These are phyloP conservation scores for Phalloptychus januarius DNA, from an alignment of 2,797 vertebrate genomes.

Conservation along the genomic window DNA sequence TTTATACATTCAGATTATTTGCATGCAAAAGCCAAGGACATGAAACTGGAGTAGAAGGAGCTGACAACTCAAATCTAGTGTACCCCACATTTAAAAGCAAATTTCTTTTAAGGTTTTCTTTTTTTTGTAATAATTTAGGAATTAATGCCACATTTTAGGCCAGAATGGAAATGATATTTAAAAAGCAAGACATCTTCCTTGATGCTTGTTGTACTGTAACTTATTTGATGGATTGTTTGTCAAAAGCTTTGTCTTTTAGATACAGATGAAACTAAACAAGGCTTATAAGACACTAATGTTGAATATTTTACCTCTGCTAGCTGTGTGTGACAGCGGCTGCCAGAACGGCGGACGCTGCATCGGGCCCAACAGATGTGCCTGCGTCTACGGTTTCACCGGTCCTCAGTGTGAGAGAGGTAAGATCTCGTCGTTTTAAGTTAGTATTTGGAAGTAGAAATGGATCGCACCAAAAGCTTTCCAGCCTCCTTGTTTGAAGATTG, in stretches of 20 bases:
- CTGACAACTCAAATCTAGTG: background rate
- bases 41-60: background rate
- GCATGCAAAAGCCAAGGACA: background rate
- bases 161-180: background rate
- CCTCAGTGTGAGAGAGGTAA: conserved; percentile 98
- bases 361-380: conserved; percentile 96
- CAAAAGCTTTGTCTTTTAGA: conserved; percentile 1
- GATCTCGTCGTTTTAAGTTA: conserved; percentile 40
- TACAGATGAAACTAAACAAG: background rate
- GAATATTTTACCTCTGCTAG: conserved; percentile 68
- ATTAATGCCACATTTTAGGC: background rate
- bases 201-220: conserved; percentile 15
- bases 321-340: conserved; percentile 96
- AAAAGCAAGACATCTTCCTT: background rate
- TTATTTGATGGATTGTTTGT: conserved; percentile 26
- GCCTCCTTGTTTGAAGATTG: background rate
- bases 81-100: background rate
- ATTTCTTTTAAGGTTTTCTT: background rate
- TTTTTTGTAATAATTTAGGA: too few species aligned
- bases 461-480: background rate
- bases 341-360: conserved; percentile 98
- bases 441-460: background rate
- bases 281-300: background rate
- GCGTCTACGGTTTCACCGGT: conserved; percentile 97
- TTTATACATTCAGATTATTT: background rate